These are phyloP conservation scores for Borostomias antarcticus DNA, from an alignment of 2,797 vertebrate genomes.

Conservation along the genomic window DNA sequence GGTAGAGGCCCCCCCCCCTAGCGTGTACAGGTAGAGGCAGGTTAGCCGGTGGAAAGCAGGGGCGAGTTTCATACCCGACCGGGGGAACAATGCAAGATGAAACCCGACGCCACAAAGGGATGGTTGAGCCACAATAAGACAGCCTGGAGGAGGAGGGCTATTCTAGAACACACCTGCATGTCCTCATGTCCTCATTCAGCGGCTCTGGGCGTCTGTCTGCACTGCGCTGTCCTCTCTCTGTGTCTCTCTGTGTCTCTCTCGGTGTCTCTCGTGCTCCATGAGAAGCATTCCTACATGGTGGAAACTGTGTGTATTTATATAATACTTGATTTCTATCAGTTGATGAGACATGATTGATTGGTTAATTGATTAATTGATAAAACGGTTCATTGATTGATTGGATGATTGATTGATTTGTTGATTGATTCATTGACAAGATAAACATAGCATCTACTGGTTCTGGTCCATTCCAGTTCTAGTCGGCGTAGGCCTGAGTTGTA, in stretches of 20 bases:
- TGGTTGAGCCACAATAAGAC: conserved; percentile 40
- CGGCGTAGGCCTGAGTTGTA: too few relatives aligned
- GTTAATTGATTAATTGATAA: too few relatives aligned
- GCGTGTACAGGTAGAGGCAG: conserved; percentile 34
- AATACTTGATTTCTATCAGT: background rate
- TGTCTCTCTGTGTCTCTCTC: too few relatives aligned
- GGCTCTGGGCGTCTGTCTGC: conserved; percentile 18
- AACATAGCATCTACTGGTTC: background rate
- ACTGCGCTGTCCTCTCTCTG: too few relatives aligned
- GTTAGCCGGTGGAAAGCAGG: conserved; percentile 36
- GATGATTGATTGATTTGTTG: too few relatives aligned
- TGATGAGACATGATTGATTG: too few relatives aligned
- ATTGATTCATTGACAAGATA: too few relatives aligned
- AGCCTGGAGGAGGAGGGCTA: conserved; percentile 58
- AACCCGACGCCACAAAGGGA: conserved; percentile 46
- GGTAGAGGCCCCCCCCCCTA: conserved; percentile 1
- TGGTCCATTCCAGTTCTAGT: conserved; percentile 10
- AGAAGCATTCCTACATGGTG: too few relatives aligned
- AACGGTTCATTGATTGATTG: too few relatives aligned
- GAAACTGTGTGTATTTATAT: background rate
- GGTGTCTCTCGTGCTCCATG: too few relatives aligned
- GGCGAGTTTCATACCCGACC: conserved; percentile 53
- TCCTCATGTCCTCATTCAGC: conserved; percentile 59
- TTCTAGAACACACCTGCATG: conserved; percentile 40
- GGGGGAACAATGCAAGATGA: conserved; percentile 54